Evolutionary conservation across 2,113 vertebrate genomes (phyloP).

Genomic region (Cavia aperea): DNA sequence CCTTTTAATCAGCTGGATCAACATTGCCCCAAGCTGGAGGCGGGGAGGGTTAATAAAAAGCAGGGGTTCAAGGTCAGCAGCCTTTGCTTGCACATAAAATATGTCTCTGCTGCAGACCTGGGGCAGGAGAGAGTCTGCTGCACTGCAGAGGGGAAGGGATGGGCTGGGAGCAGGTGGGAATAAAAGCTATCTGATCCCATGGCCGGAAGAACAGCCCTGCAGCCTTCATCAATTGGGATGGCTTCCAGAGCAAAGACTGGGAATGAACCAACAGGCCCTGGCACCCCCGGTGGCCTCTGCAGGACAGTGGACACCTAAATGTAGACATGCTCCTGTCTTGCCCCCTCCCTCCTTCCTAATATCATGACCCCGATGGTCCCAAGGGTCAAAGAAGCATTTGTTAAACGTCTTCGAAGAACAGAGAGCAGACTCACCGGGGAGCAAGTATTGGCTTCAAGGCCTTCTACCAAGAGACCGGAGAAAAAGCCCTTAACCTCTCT

Average conservation of each 20-base stretch:
- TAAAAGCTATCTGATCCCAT: background rate
- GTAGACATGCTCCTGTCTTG: background rate
- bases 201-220: background rate
- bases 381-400: background rate
- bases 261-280: background rate
- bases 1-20: background rate
- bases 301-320: background rate
- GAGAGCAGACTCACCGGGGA: background rate
- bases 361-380: no score
- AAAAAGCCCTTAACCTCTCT: background rate
- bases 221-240: background rate
- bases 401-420: background rate
- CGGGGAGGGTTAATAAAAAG: background rate
- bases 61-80: no score
- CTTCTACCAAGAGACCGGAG: background rate
- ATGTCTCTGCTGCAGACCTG: rapidly evolving
- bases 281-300: background rate
- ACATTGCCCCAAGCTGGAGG: background rate
- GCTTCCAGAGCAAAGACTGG: background rate
- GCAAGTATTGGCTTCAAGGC: background rate
- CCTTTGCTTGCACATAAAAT: background rate
- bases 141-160: background rate
- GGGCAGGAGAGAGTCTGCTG: background rate
- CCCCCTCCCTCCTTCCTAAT: background rate
- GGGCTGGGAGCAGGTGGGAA: rapidly evolving